Percentiles rank a stretch among this genome's conserved stretches.
Conservation (phyloP, 2,888 invertebrate genomes). For the Arrhopalites spinosus region DNA sequence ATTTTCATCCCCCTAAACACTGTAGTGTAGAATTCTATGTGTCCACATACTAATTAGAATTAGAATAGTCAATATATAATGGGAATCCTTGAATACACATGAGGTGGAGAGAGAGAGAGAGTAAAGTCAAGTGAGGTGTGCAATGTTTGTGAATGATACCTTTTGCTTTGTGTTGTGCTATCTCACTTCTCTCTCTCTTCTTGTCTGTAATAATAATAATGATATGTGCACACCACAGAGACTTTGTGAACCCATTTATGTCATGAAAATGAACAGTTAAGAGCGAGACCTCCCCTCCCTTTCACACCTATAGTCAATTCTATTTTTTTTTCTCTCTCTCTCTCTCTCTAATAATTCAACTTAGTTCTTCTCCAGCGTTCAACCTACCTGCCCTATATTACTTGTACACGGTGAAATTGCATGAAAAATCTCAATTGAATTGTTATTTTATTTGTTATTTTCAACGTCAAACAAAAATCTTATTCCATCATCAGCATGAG, state of each 20-base stretch:
- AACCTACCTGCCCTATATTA: no score
- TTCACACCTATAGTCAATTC: constrained; percentile 33
- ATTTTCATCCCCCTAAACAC: neutral
- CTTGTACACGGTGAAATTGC: no score
- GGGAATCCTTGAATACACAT: neutral
- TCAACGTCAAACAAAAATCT: constrained; percentile 8
- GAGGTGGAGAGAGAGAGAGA: constrained; percentile 5
- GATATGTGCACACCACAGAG: neutral
- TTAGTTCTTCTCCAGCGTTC: constrained; percentile 28
- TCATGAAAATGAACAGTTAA: constrained; percentile 35
- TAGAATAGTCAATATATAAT: no score
- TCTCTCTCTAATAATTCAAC: neutral
- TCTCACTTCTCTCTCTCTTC: neutral
- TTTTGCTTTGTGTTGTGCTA: neutral
- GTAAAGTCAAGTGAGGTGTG: no score
- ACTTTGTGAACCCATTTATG: constrained; percentile 18
- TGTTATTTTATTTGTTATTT: neutral
- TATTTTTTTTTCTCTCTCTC: no score
- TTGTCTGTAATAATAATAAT: neutral
- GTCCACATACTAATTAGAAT: neutral
- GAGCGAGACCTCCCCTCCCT: constrained; percentile 12
- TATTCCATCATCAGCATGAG: constrained; percentile 24
- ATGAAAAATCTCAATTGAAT: neutral
- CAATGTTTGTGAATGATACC: no score
- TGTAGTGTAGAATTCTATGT: neutral